Percentiles rank a stretch among this genome's conserved stretches.
Evolutionary conservation across 2,888 invertebrate species (phyloP).

Genomic region (Polyploca ridens): DNA sequence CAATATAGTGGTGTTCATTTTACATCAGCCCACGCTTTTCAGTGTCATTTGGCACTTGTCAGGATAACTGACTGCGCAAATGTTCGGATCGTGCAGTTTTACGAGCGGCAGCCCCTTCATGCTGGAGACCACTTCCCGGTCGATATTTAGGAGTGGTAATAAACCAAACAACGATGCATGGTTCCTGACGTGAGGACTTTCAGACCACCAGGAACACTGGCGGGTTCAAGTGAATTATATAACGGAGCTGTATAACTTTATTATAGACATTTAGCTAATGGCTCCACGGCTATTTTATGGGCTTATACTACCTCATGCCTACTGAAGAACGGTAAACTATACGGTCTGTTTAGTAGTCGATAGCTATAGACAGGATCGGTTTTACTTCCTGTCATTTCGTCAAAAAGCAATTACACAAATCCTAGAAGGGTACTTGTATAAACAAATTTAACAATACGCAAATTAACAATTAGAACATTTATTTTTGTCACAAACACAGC

Average conservation of each 20-base stretch:
- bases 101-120: constrained; percentile 22
- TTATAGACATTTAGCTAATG: constrained; percentile 10
- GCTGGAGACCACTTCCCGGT: constrained; percentile 47
- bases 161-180: constrained; percentile 35
- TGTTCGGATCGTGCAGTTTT: constrained; percentile 28
- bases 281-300: not conserved
- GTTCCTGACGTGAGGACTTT: constrained; percentile 34
- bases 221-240: constrained; percentile 24
- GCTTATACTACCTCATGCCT: not conserved
- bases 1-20: not conserved
- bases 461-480: too few relatives aligned
- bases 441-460: not conserved
- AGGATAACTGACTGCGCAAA: constrained; percentile 22
- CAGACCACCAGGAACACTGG: constrained; percentile 25
- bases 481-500: too few relatives aligned
- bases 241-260: not conserved
- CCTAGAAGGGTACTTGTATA: too few relatives aligned
- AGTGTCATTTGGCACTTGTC: not conserved
- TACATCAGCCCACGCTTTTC: not conserved
- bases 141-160: constrained; percentile 62
- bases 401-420: too few relatives aligned
- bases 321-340: constrained; percentile 4
- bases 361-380: not conserved
- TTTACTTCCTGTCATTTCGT: not conserved
- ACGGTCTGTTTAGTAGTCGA: not conserved